Evolutionary conservation across 2,888 invertebrate species (phyloP).

Genomic region (Amorpha juglandis): DNA sequence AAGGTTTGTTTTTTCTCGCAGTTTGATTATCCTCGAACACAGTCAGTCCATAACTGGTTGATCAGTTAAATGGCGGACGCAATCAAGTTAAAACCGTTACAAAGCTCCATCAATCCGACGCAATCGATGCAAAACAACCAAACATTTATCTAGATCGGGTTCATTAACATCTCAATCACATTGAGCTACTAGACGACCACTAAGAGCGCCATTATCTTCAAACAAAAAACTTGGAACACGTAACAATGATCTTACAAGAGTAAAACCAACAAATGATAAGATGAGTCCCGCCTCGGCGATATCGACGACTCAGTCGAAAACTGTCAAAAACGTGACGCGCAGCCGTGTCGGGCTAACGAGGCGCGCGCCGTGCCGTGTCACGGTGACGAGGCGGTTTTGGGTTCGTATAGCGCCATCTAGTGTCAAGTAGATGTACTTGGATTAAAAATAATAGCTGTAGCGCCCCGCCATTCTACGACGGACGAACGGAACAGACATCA

Average conservation of each 20-base stretch:
- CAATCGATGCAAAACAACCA: neutral
- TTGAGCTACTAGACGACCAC: constrained; percentile 1
- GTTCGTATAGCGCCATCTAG: constrained; percentile 65
- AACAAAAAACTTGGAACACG: constrained; percentile 56
- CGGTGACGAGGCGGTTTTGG: constrained; percentile 63
- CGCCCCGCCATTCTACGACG: too few species aligned
- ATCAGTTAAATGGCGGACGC: neutral
- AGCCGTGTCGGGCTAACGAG: constrained; percentile 82
- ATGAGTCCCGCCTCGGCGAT: constrained; percentile 72
- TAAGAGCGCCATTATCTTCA: constrained; percentile 51
- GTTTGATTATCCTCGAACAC: too few species aligned
- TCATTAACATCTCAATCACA: constrained; percentile 18
- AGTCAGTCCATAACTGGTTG: too few species aligned
- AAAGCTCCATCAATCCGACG: neutral
- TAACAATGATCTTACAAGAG: constrained; percentile 76
- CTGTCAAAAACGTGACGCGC: constrained; percentile 81
- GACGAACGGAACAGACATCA: too few species aligned
- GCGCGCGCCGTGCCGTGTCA: constrained; percentile 63
- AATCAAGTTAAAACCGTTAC: neutral
- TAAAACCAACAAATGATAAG: constrained; percentile 78
- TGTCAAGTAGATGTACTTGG: constrained; percentile 58
- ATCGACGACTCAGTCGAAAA: constrained; percentile 84
- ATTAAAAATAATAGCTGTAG: too few species aligned
- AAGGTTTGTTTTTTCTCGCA: too few species aligned
- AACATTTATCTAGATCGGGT: constrained; percentile 28